phyloP scores from a whole-genome alignment of 2,888 invertebrate species.

The Cephus spinipes region DNA sequence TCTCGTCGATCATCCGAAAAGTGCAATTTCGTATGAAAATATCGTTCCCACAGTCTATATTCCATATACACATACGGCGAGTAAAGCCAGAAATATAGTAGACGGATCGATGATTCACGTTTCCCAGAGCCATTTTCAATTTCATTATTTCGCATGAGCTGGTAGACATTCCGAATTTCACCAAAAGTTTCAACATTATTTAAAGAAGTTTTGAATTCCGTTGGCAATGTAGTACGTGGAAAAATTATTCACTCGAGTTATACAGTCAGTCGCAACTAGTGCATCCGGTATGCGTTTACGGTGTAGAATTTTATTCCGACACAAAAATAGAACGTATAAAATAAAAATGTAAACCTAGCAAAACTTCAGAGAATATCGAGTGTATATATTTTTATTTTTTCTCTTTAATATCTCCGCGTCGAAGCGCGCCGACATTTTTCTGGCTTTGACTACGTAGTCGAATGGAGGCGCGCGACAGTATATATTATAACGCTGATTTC shows the following conservation, averaged over 20 bases:
- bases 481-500: background rate
- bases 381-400: background rate
- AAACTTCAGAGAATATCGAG: background rate
- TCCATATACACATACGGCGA: background rate
- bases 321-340: background rate
- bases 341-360: background rate
- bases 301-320: background rate
- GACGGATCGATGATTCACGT: background rate
- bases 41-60: background rate
- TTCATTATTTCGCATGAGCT: background rate
- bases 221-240: background rate
- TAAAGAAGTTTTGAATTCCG: background rate
- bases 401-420: background rate
- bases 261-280: background rate
- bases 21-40: background rate
- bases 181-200: background rate
- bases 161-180: background rate
- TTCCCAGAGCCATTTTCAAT: background rate
- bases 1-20: background rate
- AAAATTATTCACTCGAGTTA: background rate
- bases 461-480: background rate
- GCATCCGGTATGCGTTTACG: background rate
- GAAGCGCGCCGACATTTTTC: background rate
- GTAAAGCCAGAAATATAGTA: background rate
- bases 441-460: background rate